Evolutionary conservation across 2,113 vertebrate genomes (phyloP).

Genomic region (Cygnus buccinator): DNA sequence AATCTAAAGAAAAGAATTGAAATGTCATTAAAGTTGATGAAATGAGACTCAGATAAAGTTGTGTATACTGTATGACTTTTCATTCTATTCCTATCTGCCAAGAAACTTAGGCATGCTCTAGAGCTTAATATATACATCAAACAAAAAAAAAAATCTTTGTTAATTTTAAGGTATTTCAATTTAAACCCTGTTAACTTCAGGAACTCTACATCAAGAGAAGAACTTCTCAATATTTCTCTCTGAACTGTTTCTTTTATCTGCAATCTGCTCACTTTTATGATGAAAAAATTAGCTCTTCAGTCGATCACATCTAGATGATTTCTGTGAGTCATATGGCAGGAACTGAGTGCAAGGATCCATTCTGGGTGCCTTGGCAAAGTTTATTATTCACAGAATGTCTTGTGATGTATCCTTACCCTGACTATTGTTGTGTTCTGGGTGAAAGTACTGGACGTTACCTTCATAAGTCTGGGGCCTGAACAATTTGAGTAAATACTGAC

Average conservation of each 20-base stretch:
- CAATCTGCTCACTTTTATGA: background rate
- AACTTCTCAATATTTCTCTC: background rate
- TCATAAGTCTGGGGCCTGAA: background rate
- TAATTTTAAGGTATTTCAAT: background rate
- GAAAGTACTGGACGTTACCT: background rate
- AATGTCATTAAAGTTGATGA: background rate
- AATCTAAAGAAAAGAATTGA: background rate
- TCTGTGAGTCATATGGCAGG: background rate
- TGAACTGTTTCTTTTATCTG: background rate
- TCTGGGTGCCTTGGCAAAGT: background rate
- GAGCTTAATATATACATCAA: background rate
- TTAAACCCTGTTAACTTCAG: background rate
- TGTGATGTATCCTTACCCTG: background rate
- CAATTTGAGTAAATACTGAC: constrained; percentile 1
- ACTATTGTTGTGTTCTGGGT: background rate
- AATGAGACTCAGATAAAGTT: background rate
- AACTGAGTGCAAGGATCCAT: background rate
- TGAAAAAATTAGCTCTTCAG: background rate
- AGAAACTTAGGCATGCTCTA: background rate
- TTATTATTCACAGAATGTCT: background rate
- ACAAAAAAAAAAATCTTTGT: background rate
- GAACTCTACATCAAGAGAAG: background rate
- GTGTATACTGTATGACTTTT: background rate
- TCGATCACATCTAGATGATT: background rate
- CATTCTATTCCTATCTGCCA: background rate